phyloP scores from a whole-genome alignment of 2,888 invertebrate species.

The Macaria notata region DNA sequence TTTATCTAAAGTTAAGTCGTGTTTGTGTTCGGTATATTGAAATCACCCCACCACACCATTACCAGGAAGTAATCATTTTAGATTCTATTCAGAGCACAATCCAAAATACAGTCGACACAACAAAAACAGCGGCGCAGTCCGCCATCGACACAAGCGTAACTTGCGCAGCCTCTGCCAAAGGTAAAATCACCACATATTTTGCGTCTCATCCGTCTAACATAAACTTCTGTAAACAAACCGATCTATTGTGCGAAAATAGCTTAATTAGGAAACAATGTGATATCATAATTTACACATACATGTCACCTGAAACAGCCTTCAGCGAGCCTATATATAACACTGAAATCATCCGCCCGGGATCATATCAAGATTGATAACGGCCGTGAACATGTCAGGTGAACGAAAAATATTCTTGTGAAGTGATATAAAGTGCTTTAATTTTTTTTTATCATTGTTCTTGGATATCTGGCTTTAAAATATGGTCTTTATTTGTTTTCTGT shows the following conservation, averaged over 20 bases:
- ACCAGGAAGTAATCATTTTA: slow-evolving; percentile 31
- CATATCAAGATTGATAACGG: slow-evolving; percentile 25
- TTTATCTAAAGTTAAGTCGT: not conserved
- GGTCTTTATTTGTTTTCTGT: too few relatives aligned
- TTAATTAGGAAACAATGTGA: slow-evolving; percentile 11
- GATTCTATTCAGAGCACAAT: slow-evolving; percentile 47
- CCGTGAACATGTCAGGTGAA: slow-evolving; percentile 33
- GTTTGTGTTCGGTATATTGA: too few relatives aligned
- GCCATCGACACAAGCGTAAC: slow-evolving; percentile 54
- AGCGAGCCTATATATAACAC: slow-evolving; percentile 24
- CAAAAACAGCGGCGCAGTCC: slow-evolving; percentile 50
- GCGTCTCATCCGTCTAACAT: too few relatives aligned
- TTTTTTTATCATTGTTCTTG: not conserved
- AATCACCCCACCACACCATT: too few relatives aligned
- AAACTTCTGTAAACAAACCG: slow-evolving; percentile 11
- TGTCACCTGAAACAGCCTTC: slow-evolving; percentile 21
- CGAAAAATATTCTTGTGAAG: slow-evolving; percentile 5
- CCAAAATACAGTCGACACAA: slow-evolving; percentile 47
- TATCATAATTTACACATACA: slow-evolving; percentile 23
- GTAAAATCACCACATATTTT: slow-evolving; percentile 22
- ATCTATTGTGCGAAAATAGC: too few relatives aligned
- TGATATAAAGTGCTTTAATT: not conserved
- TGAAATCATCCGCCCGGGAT: slow-evolving; percentile 22
- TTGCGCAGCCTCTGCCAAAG: slow-evolving; percentile 45
- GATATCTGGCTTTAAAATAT: too few relatives aligned